Base-by-base conservation (phyloP, 2,797 vertebrate genomes). In the Sus cebifrons region DNA sequence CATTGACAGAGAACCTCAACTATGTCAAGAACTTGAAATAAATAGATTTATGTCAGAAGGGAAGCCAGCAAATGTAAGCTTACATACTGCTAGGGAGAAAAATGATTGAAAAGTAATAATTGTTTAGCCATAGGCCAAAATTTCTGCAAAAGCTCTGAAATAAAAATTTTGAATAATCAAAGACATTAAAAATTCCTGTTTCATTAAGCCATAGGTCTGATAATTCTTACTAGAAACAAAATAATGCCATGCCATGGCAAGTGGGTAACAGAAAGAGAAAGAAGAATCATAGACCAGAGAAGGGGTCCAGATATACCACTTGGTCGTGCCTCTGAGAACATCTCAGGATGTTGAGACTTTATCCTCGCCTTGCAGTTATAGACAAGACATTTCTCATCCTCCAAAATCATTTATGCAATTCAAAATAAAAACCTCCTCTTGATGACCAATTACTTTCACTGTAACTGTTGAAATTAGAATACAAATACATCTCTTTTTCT, bases 141-240 rank as follows among this genome's bases (percentile, higher is more conserved):
- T 86, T 92, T 81, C 62, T 91, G 71, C 71, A 91, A 86, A 96
- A 88, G 49, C 58, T 93, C 62, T 88, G 40, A 94, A 83, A 93
- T 79, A 84, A 73, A 95, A 95, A 60, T 56, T 82, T 64, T 94
- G 65, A 87, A 85, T 70, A 95, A 94, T 79, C 93, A 77, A 96
- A 93, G 16, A 9, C 68, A 95, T 84, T 95, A 88, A 87, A 87
- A 82, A 12, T 25, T 94, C 83, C 94, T 89, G 65, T 82, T 95
- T 65, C 85, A 96, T 89, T 75, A 86, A 90, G 86, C 16, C 62
- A 91, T 14, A 77, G 12, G 8, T 23, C 86, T 85, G 89, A 91
- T 62, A 75, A 64, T 86, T 91, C 32, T 77, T 91, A 89, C 32
- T 52, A 58, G 94, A 92, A 95, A 90, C 8, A 83, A 29, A 86